Conservation (phyloP, 2,888 invertebrate genomes). For the Drosophila prostipennis region DNA sequence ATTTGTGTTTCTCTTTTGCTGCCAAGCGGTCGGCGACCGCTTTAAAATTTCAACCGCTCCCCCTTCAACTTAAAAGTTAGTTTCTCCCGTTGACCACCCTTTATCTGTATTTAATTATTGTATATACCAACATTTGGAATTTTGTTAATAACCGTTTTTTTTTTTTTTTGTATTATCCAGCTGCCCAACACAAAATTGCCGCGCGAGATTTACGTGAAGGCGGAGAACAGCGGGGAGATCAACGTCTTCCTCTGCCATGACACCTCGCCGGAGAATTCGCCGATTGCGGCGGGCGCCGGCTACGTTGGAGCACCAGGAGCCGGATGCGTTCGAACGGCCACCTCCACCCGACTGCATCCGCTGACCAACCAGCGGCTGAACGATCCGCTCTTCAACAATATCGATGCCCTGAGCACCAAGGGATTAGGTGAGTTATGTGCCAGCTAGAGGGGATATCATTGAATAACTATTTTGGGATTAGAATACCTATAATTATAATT, state of each 20-base stretch:
- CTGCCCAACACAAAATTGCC: constrained; percentile 88
- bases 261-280: constrained; percentile 85
- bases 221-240: constrained; percentile 94
- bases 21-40: constrained; percentile 42
- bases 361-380: constrained; percentile 67
- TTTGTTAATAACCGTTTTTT: constrained; percentile 18
- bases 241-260: constrained; percentile 98
- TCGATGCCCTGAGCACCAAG: constrained; percentile 85
- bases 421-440: constrained; percentile 82
- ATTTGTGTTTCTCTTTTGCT: constrained; percentile 43
- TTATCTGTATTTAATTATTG: background rate
- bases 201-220: constrained; percentile 94
- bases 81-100: constrained; percentile 10
- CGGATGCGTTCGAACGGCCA: constrained; percentile 63
- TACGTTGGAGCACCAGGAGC: constrained; percentile 36
- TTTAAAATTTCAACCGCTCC: constrained; percentile 24
- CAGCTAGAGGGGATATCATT: too few relatives aligned
- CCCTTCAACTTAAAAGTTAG: constrained; percentile 17
- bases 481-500: too few relatives aligned
- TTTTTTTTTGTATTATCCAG: constrained; percentile 82
- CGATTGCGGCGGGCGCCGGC: constrained; percentile 76
- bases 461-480: background rate
- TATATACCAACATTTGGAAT: constrained; percentile 1
- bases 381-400: constrained; percentile 88
- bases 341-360: constrained; percentile 70